phyloP scores from a whole-genome alignment of 2,797 vertebrate genomes.

The Adrianichthys oophorus region DNA sequence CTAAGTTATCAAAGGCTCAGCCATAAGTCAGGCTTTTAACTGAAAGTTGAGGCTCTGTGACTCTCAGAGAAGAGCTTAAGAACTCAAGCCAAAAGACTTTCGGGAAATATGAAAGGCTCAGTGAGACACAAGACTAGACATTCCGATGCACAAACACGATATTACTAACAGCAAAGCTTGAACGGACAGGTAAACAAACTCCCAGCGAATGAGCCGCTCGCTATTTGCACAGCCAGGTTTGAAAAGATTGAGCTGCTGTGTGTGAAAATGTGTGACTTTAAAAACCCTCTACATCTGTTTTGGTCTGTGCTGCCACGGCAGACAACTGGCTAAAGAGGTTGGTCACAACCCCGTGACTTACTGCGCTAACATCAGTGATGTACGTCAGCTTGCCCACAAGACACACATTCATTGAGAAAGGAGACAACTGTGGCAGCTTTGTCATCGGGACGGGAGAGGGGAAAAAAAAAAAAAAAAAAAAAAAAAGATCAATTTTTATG shows the following conservation, averaged over 20 bases:
- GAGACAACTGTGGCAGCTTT: constrained; percentile 16
- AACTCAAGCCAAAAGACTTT: too few relatives aligned
- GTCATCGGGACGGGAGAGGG: constrained; percentile 29
- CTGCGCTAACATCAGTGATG: constrained; percentile 44
- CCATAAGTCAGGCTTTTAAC: not conserved
- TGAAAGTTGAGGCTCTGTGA: not conserved
- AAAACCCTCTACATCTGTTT: constrained; percentile 25
- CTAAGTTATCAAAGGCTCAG: too few relatives aligned
- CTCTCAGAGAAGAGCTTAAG: too few relatives aligned
- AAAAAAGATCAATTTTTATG: constrained; percentile 27
- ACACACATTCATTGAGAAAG: constrained; percentile 6
- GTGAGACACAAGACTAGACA: constrained; percentile 10
- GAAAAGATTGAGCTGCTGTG: constrained; percentile 50
- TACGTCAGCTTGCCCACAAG: constrained; percentile 49
- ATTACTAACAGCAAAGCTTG: constrained; percentile 57
- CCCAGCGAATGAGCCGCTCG: constrained; percentile 56
- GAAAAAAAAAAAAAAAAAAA: constrained; percentile 26
- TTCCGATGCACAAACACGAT: constrained; percentile 9
- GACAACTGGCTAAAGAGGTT: constrained; percentile 34
- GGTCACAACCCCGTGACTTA: constrained; percentile 65
- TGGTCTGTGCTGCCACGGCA: constrained; percentile 38
- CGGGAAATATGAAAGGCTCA: not conserved
- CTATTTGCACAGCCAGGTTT: constrained; percentile 65
- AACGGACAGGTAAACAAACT: constrained; percentile 64
- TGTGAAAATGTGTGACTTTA: constrained; percentile 43